Base-by-base conservation (phyloP, 2,113 vertebrate species). In the Indicator maculatus region DNA sequence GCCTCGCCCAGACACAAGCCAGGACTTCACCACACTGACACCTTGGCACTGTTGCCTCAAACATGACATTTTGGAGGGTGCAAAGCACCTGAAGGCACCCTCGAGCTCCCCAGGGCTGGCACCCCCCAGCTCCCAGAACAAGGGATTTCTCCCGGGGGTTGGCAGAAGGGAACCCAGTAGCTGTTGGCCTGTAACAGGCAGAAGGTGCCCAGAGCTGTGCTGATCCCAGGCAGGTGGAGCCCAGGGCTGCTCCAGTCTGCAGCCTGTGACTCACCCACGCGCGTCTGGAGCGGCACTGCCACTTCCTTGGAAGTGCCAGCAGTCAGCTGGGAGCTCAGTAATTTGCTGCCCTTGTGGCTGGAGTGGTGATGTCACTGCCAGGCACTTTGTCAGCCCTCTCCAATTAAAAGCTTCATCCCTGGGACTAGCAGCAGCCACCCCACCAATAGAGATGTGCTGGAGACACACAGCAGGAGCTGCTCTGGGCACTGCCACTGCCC, bases 271-370 rank as follows among this genome's bases (percentile, higher is more conserved):
- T 93, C 91, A 94, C 33, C 1, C 5, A 31, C 1, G 52, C 24
- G 10, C 1, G 36, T 33, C 53, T 55, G 89, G 45, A 77, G 75
- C 4, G 4, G 84, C 70, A 65, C 20, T 0, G 4, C 86, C 86
- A 5, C 86, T 12, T 55, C 89, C 36, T 85, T 12, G 1, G 36
- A 74, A 82, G 67, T 20, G 63, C 67, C 6, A 1, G 88, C 89
- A 75, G 83, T 18, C 83, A 31, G 79, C 65, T 2, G 2, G 47
- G 39, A 91, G 76, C 60, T 83, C 83, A 33, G 60, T 17, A 45
- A 94, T 88, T 89, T 90, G 88, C 91, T 91, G 87, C 9, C 1
- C 76, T 76, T 91, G 88, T 91, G 94, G 96, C 80, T 94, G 82
- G 60, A 14, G 72, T 26, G 50, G 58, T 52, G 84, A 94, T 83